A percentile compares a stretch with the other conserved stretches of the same genome.
These are phyloP conservation scores for Scolopax bukidnonensis DNA, from an alignment of 2,797 vertebrate species.

Conservation along the genomic window DNA sequence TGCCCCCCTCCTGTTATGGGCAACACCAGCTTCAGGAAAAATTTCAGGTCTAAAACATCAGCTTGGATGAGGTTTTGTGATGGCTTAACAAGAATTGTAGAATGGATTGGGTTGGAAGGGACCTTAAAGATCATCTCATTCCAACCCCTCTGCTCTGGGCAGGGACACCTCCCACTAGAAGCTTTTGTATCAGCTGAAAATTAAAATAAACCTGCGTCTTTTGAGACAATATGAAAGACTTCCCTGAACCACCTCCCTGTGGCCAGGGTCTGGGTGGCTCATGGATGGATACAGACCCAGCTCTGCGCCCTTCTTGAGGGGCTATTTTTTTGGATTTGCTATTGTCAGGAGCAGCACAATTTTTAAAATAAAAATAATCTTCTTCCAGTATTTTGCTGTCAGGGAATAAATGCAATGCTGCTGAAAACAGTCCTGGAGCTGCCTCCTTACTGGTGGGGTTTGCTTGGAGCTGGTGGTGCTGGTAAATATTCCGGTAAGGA, in stretches of 20 bases:
- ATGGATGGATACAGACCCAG: background rate
- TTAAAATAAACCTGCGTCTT: background rate
- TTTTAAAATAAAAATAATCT: background rate
- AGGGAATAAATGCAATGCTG: background rate
- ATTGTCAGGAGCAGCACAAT: background rate
- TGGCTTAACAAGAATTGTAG: background rate
- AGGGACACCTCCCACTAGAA: background rate
- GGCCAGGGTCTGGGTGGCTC: too few relatives aligned
- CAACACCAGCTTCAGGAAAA: background rate
- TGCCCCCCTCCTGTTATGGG: background rate
- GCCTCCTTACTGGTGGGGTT: background rate
- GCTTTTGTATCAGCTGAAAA: background rate
- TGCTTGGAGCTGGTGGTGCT: background rate
- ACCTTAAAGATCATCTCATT: background rate
- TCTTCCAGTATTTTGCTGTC: background rate
- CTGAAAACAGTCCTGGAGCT: background rate
- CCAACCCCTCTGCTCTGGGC: background rate
- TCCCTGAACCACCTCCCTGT: rapidly evolving
- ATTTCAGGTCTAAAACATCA: background rate
- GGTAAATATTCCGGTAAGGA: background rate
- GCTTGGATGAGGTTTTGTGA: background rate
- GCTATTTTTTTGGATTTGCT: rapidly evolving
- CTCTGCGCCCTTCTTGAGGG: too few relatives aligned
- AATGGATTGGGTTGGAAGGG: background rate
- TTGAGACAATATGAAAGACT: background rate